These are phyloP conservation scores for Parnassius apollo DNA, from an alignment of 2,888 invertebrate genomes.

Conservation along the genomic window DNA sequence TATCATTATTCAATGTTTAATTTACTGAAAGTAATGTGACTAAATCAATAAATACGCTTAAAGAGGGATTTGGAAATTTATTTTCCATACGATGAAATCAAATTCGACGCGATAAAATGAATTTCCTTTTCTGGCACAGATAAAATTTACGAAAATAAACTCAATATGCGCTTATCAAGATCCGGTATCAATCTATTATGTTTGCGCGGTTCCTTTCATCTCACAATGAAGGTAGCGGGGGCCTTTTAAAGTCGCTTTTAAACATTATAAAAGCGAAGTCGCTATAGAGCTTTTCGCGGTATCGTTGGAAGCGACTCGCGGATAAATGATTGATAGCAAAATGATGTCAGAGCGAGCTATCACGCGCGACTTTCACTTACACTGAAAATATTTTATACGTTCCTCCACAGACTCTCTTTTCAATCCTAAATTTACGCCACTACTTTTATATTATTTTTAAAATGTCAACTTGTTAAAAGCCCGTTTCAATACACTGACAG, in stretches of 20 bases:
- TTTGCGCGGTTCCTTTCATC: constrained; percentile 58
- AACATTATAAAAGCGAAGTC: constrained; percentile 71
- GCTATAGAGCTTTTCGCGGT: constrained; percentile 75
- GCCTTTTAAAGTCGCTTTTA: constrained; percentile 70
- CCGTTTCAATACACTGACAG: constrained; percentile 17
- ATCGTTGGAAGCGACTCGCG: constrained; percentile 60
- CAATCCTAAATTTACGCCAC: constrained; percentile 20
- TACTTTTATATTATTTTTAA: constrained; percentile 15
- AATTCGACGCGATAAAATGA: constrained; percentile 34
- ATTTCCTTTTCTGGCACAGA: constrained; percentile 36
- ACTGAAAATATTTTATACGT: constrained; percentile 59
- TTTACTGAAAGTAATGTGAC: no score
- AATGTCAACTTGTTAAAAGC: constrained; percentile 10
- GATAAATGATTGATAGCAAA: constrained; percentile 75
- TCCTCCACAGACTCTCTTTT: constrained; percentile 8
- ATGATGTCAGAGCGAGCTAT: constrained; percentile 55
- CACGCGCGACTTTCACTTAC: constrained; percentile 68
- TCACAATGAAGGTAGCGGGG: constrained; percentile 55
- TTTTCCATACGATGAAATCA: constrained; percentile 28
- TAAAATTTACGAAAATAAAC: constrained; percentile 54
- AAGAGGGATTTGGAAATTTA: constrained; percentile 24
- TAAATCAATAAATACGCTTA: background rate
- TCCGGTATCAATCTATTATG: constrained; percentile 72
- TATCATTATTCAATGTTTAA: no score
- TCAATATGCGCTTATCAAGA: constrained; percentile 61